A percentile compares a stretch with the other conserved stretches of the same genome.
These are phyloP conservation scores for Argyra leucocephala DNA, from an alignment of 2,888 invertebrate genomes.

Conservation along the genomic window DNA sequence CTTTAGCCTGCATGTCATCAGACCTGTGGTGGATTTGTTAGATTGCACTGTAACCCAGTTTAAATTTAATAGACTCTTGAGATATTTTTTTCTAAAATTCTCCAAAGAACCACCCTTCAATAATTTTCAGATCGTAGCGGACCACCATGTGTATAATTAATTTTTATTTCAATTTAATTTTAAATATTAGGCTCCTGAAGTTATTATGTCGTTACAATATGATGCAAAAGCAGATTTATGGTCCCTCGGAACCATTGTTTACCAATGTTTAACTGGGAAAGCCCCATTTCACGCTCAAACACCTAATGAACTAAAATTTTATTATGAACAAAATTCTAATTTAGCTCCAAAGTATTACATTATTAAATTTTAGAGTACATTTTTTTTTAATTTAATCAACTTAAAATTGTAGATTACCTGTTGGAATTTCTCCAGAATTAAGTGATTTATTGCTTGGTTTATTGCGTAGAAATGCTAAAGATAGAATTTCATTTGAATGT, in stretches of 20 bases:
- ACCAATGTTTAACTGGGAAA: constrained; percentile 95
- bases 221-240: constrained; percentile 99
- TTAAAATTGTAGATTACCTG: constrained; percentile 68
- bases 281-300: constrained; percentile 98
- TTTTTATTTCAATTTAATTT: constrained; percentile 8
- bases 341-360: constrained; percentile 71
- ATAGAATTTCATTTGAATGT: constrained; percentile 90
- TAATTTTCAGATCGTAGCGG: too few species aligned
- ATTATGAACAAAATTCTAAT: constrained; percentile 91
- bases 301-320: constrained; percentile 91
- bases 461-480: constrained; percentile 82
- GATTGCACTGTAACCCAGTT: too few species aligned
- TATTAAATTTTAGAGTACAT: not conserved
- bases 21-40: too few species aligned
- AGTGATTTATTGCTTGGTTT: constrained; percentile 77
- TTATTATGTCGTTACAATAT: constrained; percentile 97
- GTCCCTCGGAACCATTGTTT: constrained; percentile 98
- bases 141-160: too few species aligned
- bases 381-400: not conserved
- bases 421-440: constrained; percentile 83
- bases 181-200: constrained; percentile 73
- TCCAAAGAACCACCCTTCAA: too few species aligned
- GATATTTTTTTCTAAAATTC: too few species aligned
- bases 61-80: too few species aligned
- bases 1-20: too few species aligned